Evolutionary conservation across 2,888 invertebrate genomes (phyloP).

Genomic region (Drosophila pseudotalamancana): DNA sequence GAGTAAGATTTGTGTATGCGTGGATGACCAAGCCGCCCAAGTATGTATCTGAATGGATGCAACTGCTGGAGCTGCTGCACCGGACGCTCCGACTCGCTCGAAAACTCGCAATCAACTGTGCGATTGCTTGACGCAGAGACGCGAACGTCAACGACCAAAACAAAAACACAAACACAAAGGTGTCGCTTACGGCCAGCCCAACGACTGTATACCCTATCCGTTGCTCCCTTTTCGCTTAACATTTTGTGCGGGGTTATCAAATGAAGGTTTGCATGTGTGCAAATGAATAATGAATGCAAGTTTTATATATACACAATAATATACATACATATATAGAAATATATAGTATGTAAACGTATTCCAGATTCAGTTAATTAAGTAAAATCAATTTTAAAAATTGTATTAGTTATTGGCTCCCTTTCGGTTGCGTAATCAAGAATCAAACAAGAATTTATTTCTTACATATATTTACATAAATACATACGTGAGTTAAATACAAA

Average conservation of each 20-base stretch:
- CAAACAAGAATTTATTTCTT: background rate
- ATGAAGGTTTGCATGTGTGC: background rate
- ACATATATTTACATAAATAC: background rate
- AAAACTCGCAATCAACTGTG: slow-evolving; percentile 64
- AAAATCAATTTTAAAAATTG: background rate
- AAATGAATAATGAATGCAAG: background rate
- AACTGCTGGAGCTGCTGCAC: slow-evolving; percentile 18
- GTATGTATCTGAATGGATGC: background rate
- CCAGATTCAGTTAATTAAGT: too few species aligned
- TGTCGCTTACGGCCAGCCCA: background rate
- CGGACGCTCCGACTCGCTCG: slow-evolving; percentile 45
- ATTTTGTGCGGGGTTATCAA: background rate
- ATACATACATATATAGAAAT: too few species aligned
- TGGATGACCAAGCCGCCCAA: background rate
- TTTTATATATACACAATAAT: too few species aligned
- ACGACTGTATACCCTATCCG: slow-evolving; percentile 7
- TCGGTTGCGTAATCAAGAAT: too few species aligned
- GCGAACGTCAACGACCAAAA: slow-evolving; percentile 46
- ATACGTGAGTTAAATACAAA: background rate
- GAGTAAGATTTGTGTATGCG: background rate
- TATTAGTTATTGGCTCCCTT: background rate
- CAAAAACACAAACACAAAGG: slow-evolving; percentile 39
- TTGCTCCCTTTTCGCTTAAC: too few species aligned
- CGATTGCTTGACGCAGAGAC: slow-evolving; percentile 49
- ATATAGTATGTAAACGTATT: too few species aligned